Percentiles rank a stretch among this genome's conserved stretches.
These are phyloP conservation scores for Lepeophtheirus nordmannii DNA, from an alignment of 2,888 invertebrate species.

Conservation along the genomic window DNA sequence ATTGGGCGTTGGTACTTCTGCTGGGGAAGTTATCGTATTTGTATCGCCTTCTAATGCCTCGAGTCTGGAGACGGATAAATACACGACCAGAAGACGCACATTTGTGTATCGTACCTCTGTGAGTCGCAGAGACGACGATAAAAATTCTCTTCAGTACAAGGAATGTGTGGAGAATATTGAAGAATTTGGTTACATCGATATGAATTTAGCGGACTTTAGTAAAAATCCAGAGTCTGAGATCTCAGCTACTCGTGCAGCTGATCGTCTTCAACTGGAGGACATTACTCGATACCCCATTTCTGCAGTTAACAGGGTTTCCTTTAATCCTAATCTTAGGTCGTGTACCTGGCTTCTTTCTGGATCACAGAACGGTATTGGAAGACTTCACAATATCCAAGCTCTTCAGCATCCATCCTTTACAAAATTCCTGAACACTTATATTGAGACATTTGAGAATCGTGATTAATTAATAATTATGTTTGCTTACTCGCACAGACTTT, in stretches of 20 bases:
- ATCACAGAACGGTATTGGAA: conserved; percentile 5
- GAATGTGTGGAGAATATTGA: neutral
- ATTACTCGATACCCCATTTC: conserved; percentile 13
- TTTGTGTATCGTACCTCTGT: neutral
- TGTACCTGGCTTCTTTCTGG: conserved; percentile 4
- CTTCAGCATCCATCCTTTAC: neutral
- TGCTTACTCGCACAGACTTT: no score
- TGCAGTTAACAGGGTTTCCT: neutral
- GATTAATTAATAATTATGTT: neutral
- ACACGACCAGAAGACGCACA: neutral
- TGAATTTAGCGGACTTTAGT: neutral
- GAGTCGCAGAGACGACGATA: neutral
- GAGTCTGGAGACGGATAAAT: conserved; percentile 6
- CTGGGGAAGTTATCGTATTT: conserved; percentile 20
- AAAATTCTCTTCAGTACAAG: neutral
- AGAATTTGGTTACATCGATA: neutral
- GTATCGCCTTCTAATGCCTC: neutral
- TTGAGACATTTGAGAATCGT: neutral
- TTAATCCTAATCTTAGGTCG: conserved; percentile 11
- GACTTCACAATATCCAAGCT: neutral
- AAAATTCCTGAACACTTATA: neutral
- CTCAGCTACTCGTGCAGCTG: neutral
- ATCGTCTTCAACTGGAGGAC: conserved; percentile 8
- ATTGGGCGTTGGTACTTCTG: conserved; percentile 6
- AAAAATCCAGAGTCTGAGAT: neutral